phyloP scores from a whole-genome alignment of 2,888 invertebrate genomes.

The Anthrax anthrax region DNA sequence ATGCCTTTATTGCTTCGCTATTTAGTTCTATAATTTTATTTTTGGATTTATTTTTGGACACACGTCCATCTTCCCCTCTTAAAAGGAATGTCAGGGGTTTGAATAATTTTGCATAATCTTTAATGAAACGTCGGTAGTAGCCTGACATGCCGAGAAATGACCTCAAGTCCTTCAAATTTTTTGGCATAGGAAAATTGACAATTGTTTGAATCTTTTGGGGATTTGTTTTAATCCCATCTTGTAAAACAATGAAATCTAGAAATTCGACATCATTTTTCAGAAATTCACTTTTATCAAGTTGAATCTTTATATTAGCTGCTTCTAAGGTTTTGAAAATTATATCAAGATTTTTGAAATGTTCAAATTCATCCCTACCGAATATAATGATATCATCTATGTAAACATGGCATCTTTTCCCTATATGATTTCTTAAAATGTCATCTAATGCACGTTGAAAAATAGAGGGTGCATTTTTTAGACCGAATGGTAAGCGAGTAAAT shows the following conservation, averaged over 20 bases:
- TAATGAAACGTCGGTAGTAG: constrained; percentile 8
- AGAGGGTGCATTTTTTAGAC: constrained; percentile 9
- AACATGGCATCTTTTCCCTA: constrained; percentile 1
- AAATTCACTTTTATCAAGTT: constrained; percentile 4
- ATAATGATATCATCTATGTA: neutral
- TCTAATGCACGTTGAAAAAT: constrained; percentile 12
- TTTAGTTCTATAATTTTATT: constrained; percentile 4
- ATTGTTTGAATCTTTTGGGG: constrained; percentile 7
- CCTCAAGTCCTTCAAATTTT: constrained; percentile 5
- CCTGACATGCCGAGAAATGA: constrained; percentile 7
- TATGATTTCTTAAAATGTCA: constrained; percentile 8
- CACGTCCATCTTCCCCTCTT: constrained; percentile 3
- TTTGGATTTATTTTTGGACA: constrained; percentile 2
- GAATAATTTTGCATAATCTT: constrained; percentile 2
- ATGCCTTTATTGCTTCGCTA: constrained; percentile 5
- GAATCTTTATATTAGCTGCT: neutral
- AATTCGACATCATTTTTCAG: constrained; percentile 5
- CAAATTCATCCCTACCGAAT: neutral
- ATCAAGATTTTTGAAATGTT: neutral
- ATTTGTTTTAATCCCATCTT: constrained; percentile 6
- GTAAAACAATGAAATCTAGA: constrained; percentile 4
- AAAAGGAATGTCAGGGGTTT: constrained; percentile 6
- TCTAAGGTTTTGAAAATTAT: constrained; percentile 7
- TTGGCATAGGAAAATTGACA: constrained; percentile 3
- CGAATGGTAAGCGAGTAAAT: constrained; percentile 8